Percentiles rank a stretch among this genome's conserved stretches.
Conservation (phyloP, 1,140 invertebrate genomes). For the Aethina tumida region DNA sequence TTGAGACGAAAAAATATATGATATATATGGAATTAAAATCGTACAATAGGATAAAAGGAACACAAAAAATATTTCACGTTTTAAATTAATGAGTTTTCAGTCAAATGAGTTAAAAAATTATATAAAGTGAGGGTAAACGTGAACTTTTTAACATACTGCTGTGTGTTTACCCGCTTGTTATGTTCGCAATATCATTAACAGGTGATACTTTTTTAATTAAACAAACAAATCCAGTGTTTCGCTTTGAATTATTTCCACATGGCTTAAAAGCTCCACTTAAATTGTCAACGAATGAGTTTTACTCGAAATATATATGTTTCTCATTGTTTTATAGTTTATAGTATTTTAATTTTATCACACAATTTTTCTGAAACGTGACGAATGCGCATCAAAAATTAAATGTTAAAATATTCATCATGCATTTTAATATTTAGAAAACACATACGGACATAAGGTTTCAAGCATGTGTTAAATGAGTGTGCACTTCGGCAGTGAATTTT, state of each 20-base stretch:
- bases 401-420: no score
- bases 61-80: no score
- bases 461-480: no score
- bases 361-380: neutral
- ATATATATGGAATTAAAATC: no score
- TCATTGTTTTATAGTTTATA: neutral
- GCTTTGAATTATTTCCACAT: neutral
- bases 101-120: conserved; percentile 1
- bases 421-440: no score
- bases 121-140: neutral
- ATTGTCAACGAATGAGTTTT: conserved; percentile 1
- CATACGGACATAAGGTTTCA: no score
- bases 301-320: neutral
- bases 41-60: no score
- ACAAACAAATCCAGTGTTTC: neutral
- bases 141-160: neutral
- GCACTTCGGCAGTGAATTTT: no score
- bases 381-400: conserved; percentile 18
- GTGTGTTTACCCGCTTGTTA: neutral
- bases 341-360: neutral
- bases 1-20: no score
- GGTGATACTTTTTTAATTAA: neutral
- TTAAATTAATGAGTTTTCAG: no score
- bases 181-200: neutral
- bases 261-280: neutral